These are phyloP conservation scores for Erebia ligea DNA, from an alignment of 2,888 invertebrate genomes.

Conservation along the genomic window DNA sequence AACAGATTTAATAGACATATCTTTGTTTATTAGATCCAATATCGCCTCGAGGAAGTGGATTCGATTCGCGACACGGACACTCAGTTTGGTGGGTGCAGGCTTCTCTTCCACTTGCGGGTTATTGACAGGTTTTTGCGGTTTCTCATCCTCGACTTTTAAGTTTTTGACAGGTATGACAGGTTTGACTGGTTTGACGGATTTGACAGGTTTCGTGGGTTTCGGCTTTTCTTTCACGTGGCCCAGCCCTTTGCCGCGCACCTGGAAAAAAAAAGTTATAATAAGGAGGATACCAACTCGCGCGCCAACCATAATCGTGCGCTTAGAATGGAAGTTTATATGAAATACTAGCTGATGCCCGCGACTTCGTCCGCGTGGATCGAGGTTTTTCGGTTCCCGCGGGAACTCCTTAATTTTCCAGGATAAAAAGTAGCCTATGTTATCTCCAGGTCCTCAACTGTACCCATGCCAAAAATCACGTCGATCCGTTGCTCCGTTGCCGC, in stretches of 20 bases:
- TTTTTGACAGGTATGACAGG: background rate
- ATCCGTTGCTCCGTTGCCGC: no score
- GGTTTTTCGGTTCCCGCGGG: no score
- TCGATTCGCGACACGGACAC: background rate
- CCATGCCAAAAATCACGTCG: no score
- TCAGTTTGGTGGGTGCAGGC: background rate
- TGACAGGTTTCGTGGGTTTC: background rate
- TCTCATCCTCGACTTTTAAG: background rate
- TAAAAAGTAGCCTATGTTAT: no score
- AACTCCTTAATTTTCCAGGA: no score
- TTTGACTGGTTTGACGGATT: background rate
- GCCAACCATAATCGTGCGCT: no score
- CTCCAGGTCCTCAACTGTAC: no score
- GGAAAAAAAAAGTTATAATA: background rate
- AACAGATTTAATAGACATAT: background rate
- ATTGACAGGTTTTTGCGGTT: background rate
- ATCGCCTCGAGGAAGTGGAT: slow-evolving; percentile 10
- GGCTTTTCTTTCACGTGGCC: slow-evolving; percentile 16
- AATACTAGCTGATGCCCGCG: no score
- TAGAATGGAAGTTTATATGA: no score
- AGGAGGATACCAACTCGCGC: background rate
- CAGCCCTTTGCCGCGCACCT: slow-evolving; percentile 23
- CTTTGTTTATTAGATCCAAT: slow-evolving; percentile 1
- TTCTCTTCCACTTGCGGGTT: background rate
- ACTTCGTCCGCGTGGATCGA: no score